phyloP scores from a whole-genome alignment of 92 coral and sea anemone genomes.

The Desmophyllum pertusum region DNA sequence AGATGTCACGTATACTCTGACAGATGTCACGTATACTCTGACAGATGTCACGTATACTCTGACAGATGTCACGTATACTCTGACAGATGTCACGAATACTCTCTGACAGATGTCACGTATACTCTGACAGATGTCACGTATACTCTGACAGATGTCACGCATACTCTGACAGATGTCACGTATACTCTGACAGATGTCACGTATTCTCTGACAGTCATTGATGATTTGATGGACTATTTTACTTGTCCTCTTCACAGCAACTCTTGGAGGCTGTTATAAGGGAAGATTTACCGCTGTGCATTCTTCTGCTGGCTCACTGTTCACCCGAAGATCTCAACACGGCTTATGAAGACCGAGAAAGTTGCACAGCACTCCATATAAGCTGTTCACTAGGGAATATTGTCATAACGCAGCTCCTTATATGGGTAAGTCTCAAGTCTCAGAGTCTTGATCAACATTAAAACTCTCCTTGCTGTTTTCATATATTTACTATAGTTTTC shows the following conservation, averaged over 20 bases:
- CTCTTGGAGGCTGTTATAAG: constrained; percentile 85
- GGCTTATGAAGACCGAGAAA: constrained; percentile 76
- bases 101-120: too few relatives aligned
- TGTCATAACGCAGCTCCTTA: constrained; percentile 90
- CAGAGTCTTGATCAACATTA: not conserved
- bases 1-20: too few relatives aligned
- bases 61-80: too few relatives aligned
- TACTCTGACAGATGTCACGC: too few relatives aligned
- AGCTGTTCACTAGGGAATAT: constrained; percentile 90
- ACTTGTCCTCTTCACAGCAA: constrained; percentile 61
- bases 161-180: too few relatives aligned
- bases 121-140: too few relatives aligned
- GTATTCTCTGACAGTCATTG: too few relatives aligned
- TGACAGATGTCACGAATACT: too few relatives aligned
- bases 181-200: too few relatives aligned
- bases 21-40: too few relatives aligned
- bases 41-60: too few relatives aligned
- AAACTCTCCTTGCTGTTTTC: not conserved
- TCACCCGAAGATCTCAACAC: constrained; percentile 82
- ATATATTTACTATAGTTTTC: not conserved
- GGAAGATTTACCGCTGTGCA: constrained; percentile 84
- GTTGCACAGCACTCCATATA: constrained; percentile 80
- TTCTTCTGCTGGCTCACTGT: constrained; percentile 88
- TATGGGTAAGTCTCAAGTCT: constrained; percentile 78
- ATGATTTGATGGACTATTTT: too few relatives aligned